These are phyloP conservation scores for Rotaria magnacalcarata DNA, from an alignment of 2,888 invertebrate species.

Conservation along the genomic window DNA sequence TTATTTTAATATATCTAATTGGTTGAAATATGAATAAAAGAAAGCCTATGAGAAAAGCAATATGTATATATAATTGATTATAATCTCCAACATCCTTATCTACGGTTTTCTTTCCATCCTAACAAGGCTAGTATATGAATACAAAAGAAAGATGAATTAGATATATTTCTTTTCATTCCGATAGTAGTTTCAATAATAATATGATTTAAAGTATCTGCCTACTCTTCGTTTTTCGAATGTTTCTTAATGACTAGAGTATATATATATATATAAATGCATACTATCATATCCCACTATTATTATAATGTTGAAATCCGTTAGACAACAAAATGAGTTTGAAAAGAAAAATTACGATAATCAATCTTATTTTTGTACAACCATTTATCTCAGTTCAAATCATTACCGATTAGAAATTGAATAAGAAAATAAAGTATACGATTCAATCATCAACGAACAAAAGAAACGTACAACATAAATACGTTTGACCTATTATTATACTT, in stretches of 20 bases:
- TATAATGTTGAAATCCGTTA: not conserved
- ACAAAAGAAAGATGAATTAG: no score
- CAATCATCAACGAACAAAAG: not conserved
- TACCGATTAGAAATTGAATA: not conserved
- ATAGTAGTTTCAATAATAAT: no score
- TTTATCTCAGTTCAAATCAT: not conserved
- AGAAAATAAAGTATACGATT: not conserved
- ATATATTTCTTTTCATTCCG: no score
- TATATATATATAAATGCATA: not conserved
- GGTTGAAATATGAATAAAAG: no score
- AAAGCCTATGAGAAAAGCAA: no score
- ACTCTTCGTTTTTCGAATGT: not conserved
- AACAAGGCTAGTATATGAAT: no score
- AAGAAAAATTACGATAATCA: not conserved
- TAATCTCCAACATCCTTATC: no score
- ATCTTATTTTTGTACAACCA: not conserved
- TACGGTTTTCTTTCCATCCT: no score
- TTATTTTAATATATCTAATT: no score
- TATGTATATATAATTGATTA: no score
- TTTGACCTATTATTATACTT: not conserved
- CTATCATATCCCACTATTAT: not conserved
- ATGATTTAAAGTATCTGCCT: no score
- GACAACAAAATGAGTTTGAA: not conserved
- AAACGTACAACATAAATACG: not conserved
- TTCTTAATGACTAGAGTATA: not conserved